These are phyloP conservation scores for Pterobdella sp. DNA, from an alignment of 2,888 invertebrate genomes.

Conservation along the genomic window DNA sequence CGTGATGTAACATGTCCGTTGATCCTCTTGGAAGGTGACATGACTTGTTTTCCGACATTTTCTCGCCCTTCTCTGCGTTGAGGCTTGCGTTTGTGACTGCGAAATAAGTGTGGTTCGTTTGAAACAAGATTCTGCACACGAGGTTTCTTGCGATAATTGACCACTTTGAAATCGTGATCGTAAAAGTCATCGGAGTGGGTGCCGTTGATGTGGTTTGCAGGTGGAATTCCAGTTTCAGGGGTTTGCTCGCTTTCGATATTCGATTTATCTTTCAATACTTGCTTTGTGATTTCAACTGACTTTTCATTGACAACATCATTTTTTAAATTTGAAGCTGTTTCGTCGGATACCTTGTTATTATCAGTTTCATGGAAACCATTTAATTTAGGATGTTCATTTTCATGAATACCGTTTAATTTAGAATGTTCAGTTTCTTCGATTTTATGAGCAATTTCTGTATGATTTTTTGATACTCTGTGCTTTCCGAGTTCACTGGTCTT, in stretches of 20 bases:
- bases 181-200: no score
- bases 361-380: neutral
- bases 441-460: neutral
- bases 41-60: neutral
- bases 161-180: neutral
- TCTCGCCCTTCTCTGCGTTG: neutral
- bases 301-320: neutral
- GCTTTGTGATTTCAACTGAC: neutral
- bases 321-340: neutral
- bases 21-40: neutral
- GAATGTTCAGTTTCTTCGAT: neutral
- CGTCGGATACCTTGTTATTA: neutral
- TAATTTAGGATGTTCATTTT: neutral
- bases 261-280: neutral
- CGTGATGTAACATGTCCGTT: neutral
- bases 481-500: slow-evolving; percentile 6
- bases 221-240: no score
- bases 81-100: neutral
- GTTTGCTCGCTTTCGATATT: neutral
- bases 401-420: neutral
- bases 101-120: neutral
- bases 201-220: no score
- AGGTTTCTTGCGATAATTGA: slow-evolving; percentile 6
- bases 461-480: neutral
- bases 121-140: neutral